phyloP scores from a whole-genome alignment of 2,888 invertebrate species.

The Hemithea aestivaria region DNA sequence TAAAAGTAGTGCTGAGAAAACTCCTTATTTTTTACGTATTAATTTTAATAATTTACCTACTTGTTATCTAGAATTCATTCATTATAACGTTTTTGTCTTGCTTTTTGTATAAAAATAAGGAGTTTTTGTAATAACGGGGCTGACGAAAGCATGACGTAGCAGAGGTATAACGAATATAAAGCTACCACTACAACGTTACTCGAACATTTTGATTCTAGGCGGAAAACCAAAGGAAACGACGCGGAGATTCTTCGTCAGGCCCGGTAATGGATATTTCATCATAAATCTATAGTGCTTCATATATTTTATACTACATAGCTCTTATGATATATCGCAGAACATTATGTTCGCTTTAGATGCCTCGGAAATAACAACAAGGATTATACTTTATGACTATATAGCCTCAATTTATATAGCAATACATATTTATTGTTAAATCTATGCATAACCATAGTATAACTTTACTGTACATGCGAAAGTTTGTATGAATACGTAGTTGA shows the following conservation, averaged over 20 bases:
- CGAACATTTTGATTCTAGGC: slow-evolving; percentile 51
- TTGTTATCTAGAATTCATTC: too few relatives aligned
- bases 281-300: slow-evolving; percentile 37
- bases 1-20: slow-evolving; percentile 39
- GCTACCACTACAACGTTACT: slow-evolving; percentile 36
- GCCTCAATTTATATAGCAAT: too few relatives aligned
- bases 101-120: slow-evolving; percentile 43
- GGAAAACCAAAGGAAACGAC: slow-evolving; percentile 51
- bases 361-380: slow-evolving; percentile 17
- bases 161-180: slow-evolving; percentile 32
- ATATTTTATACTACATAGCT: slow-evolving; percentile 35
- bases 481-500: too few relatives aligned
- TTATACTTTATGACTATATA: too few relatives aligned
- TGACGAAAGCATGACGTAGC: slow-evolving; percentile 47
- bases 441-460: too few relatives aligned
- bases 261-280: slow-evolving; percentile 43
- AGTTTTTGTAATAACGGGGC: slow-evolving; percentile 48
- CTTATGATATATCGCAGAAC: slow-evolving; percentile 16
- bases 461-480: too few relatives aligned
- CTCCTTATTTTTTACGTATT: slow-evolving; percentile 36
- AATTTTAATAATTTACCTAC: slow-evolving; percentile 1
- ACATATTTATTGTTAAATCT: too few relatives aligned
- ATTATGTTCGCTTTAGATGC: slow-evolving; percentile 16
- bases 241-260: slow-evolving; percentile 52
- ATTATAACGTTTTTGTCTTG: too few relatives aligned